Conservation (phyloP, 92 coral and sea anemone species). For the Isaurus tuberculatus region DNA sequence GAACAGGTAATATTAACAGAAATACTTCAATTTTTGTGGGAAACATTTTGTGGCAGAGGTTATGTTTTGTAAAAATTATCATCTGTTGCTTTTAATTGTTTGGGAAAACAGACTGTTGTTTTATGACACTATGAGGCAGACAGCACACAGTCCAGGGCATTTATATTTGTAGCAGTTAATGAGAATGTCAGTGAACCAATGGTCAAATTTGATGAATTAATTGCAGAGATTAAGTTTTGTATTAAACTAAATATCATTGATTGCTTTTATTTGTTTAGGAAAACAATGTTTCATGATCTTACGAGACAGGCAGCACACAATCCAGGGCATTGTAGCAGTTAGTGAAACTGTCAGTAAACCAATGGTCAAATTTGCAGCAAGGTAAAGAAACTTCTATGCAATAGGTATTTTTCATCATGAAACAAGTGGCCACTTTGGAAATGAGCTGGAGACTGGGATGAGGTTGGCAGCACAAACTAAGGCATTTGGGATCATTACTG, state of each 20-base stretch:
- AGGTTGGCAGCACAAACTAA: too few species aligned
- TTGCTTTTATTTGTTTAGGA: conserved; percentile 57
- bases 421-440: too few species aligned
- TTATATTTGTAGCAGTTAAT: conserved; percentile 93
- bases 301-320: conserved; percentile 91
- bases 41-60: too few species aligned
- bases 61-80: not conserved
- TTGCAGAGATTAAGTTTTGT: too few species aligned
- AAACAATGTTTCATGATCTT: conserved; percentile 95
- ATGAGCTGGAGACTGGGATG: too few species aligned
- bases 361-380: conserved; percentile 96
- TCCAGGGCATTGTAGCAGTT: conserved; percentile 93
- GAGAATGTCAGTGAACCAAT: conserved; percentile 91
- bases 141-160: conserved; percentile 94
- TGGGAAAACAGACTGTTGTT: conserved; percentile 98
- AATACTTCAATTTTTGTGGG: not conserved
- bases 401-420: too few species aligned
- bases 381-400: conserved; percentile 59
- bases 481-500: too few species aligned
- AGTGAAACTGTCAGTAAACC: conserved; percentile 91
- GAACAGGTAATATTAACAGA: conserved; percentile 76
- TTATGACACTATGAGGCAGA: conserved; percentile 84
- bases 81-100: not conserved
- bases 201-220: conserved; percentile 99
- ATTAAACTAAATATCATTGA: not conserved